Base-by-base conservation (phyloP, 2,113 vertebrate genomes). In the Cavia porcellus region DNA sequence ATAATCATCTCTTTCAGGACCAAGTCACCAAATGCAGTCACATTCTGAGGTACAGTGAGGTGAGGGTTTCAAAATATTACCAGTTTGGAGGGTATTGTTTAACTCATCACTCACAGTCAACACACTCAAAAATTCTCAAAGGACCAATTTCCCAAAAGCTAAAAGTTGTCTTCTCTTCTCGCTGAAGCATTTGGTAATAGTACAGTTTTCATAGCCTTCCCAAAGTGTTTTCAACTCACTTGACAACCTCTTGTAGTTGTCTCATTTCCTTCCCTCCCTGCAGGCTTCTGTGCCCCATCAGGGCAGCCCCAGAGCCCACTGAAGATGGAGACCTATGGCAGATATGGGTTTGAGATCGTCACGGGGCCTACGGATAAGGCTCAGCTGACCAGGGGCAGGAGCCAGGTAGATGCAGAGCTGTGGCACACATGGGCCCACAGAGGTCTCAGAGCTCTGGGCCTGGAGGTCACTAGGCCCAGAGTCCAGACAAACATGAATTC, bases 81-180 rank as follows among this genome's bases (percentile, higher is more conserved):
- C n/a, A 70, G 92, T 89, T 74, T 55, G 42, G 59, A 88, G 64
- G 72, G 32, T 30, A 75, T 8, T 35, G 15, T 38, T 95, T 59
- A 57, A 30, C 30, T 14, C 24, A 50, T 80, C 84, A 95, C 17
- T 82, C 38, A 30, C 74, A 20, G 28, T 62, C 57, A 86, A 92
- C 32, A 3, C 55, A 64, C 14, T 82, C 57, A 47, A 93, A 95
- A 25, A 35, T 79, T 57, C 75, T 80, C 82, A 90, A 94, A 84
- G 38, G 83, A 90, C 20, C 24, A 32, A 92, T 90, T 95, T 96
- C 80, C 57, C 61, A 64, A 66, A 47, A 83, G 62, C 61, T 42
- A 94, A 92, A 90, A 81, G 52, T 7, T 94, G 47, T 87, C 84
- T 11, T 93, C 68, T 86, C 70, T 89, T 93, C 79, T 84, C 57